phyloP scores from a whole-genome alignment of 2,113 vertebrate species.

The Pteruthius melanotis region DNA sequence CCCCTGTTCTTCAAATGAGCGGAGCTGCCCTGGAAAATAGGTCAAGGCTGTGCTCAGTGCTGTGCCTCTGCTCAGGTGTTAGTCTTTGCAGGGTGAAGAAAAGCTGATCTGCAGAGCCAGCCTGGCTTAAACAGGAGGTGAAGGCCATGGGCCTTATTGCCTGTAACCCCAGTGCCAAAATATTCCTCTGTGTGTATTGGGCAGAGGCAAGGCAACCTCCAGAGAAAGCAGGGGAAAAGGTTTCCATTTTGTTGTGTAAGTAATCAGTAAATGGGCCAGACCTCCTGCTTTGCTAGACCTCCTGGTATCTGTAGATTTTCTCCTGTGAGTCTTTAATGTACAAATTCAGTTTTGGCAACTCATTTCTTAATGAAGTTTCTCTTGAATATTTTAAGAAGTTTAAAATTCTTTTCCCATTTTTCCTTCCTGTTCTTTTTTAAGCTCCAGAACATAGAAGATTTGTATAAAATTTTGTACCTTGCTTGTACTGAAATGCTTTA shows the following conservation, averaged over 20 bases:
- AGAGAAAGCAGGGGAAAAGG: background rate
- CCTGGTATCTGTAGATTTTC: background rate
- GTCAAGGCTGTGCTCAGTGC: background rate
- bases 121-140: background rate
- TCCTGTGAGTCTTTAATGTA: background rate
- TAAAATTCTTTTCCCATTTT: background rate
- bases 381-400: background rate
- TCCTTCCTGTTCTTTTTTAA: background rate
- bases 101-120: background rate
- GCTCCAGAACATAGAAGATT: background rate
- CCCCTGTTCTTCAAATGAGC: background rate
- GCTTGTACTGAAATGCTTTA: background rate
- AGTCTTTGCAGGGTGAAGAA: background rate
- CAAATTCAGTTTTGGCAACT: background rate
- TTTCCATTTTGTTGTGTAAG: background rate
- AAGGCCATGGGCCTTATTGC: background rate
- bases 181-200: background rate
- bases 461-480: background rate
- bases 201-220: background rate
- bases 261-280: background rate
- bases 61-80: background rate
- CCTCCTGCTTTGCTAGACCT: background rate
- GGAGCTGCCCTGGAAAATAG: background rate
- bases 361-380: background rate
- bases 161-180: background rate